Base-by-base conservation (phyloP, 2,888 invertebrate species). In the Lasius fuliginosus region DNA sequence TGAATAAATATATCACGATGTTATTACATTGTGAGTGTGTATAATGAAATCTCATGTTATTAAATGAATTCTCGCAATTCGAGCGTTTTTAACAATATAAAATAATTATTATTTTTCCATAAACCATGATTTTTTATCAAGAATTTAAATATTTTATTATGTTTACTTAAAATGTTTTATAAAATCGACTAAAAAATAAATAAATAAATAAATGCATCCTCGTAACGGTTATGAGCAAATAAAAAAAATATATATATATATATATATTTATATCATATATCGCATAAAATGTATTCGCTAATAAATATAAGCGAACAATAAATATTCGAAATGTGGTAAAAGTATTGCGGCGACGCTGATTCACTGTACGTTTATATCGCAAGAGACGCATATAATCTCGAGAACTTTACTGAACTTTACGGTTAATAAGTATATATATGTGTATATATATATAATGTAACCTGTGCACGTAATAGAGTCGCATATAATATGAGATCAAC, bases 401-500 rank as follows among this genome's bases (percentile, higher is more conserved):
- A 27, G 79, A 79, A 71, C 53, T 69, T 42, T 30, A 18, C 9
- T n/a, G 8, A 53, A 53, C n/a, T 79, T 79, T 46, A 46, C 27
- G 60, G 71, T 71, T 27, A 23, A 27, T 33, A 33, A 58, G 15
- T 42, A 46, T 36, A 36, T 36, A 23, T 23, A 23, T 23, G 23
- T 23, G 0, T 23, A 23, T 23, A 0, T 23, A 36, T 33, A 4
- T 36, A 36, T 71, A 71, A 79, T 46, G 27, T 30, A 62, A 62
- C 60, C 33, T 36, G 36, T 12, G 46, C 12, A 42, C 23, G 46
- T 46, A 2, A 79, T 12, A 62, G 18, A 60, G 49, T 42, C 9
- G 46, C 60, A 49, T 62, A 62, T 81, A 62, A 79, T 40, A 27
- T 18, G 40, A 42, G 79, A 62, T 81, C 79, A 81, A 81, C 71